Evolutionary conservation across 2,797 vertebrate species (phyloP), one percentile per base, ranked within the genome.

Genomic region (Clarias laeviceps): DNA sequence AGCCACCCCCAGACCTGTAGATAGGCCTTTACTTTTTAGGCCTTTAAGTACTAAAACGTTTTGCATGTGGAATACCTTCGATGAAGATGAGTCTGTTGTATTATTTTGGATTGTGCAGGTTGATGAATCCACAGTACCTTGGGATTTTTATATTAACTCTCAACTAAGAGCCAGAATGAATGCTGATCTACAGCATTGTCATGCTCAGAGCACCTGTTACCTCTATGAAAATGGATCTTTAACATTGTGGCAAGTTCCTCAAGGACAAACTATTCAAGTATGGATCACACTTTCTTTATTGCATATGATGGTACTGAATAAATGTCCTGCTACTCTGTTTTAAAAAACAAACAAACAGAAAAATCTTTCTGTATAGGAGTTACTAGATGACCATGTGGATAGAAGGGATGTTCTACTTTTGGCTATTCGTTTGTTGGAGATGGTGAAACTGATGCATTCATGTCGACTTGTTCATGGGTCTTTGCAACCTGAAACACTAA

Each of bases 111-210:
- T 32, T 69, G 65, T 85, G 8, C 87, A 93, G 92, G 90, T 93
- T 87, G 92, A 93, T 40, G 24, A 73, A 34, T 83, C 88, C n/a
- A 9, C 68, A 0, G 83, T 89, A 27, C 91, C 90, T 29, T 93
- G 94, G 93, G 93, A 94, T 73, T 91, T 93, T 84, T 89, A 93
- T 69, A 88, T 91, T 85, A 86, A 87, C 34, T 85, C 24, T 1
- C 90, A 83, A 54, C 87, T 93, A 83, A 88, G 61, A 82, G 73
- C 73, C 76, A 82, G 82, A 0, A 70, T 83, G 24, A 82, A 34
- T n/a, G 70, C 17, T 5, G 50, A 88, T 14, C 59, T 50, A 9
- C 50, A 84, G 66, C 85, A 84, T 0, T n/a, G 9, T 29, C 74
- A 78, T 15, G 56, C 69, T 64, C 84, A 61, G 18, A 78, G 90